Percentiles rank a stretch among this genome's conserved stretches.
Evolutionary conservation across 2,888 invertebrate species (phyloP).

Genomic region (Laspeyria flexula): DNA sequence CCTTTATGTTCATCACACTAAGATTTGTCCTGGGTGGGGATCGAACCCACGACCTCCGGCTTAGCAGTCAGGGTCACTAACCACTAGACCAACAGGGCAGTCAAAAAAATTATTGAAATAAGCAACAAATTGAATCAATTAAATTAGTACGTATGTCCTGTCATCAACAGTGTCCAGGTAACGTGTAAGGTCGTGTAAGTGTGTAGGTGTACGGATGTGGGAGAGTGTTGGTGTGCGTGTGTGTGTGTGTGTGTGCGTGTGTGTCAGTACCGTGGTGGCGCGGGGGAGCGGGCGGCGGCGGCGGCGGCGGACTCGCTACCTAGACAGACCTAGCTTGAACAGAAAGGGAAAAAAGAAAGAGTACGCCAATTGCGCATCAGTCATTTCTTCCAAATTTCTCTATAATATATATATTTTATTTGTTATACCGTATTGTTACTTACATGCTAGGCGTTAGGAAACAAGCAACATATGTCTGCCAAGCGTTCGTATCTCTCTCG

Average conservation of each 20-base stretch:
- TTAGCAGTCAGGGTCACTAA: no score
- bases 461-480: constrained; percentile 39
- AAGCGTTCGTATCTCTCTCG: constrained; percentile 19
- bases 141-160: no score
- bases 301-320: constrained; percentile 78
- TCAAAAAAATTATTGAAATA: no score
- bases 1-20: no score
- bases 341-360: constrained; percentile 84
- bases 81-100: no score
- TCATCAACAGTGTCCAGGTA: constrained; percentile 14
- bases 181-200: constrained; percentile 50
- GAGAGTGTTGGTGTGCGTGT: constrained; percentile 32
- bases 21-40: no score
- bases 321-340: constrained; percentile 87
- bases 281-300: constrained; percentile 70
- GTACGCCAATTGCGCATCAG: constrained; percentile 83
- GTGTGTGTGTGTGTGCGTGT: constrained; percentile 45
- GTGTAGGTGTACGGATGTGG: constrained; percentile 48
- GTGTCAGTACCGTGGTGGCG: constrained; percentile 81
- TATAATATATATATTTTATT: constrained; percentile 52
- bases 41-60: no score
- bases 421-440: constrained; percentile 47
- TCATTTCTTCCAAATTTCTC: constrained; percentile 79
- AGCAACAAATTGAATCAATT: no score
- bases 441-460: constrained; percentile 45